phyloP scores from a whole-genome alignment of 2,888 invertebrate species.

The Mythimna lalbum region DNA sequence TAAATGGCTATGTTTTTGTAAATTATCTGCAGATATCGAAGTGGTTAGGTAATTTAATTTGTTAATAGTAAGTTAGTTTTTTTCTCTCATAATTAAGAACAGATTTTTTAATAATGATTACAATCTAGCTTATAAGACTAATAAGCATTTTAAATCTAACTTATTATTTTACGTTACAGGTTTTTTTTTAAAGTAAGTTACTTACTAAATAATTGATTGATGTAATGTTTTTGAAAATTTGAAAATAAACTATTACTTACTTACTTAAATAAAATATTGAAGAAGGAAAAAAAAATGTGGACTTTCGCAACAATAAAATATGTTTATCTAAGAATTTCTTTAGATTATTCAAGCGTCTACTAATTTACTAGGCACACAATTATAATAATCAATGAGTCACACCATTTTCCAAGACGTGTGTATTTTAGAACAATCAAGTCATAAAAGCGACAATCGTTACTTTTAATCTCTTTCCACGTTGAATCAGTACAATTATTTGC shows the following conservation, averaged over 20 bases:
- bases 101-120: too few relatives aligned
- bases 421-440: not conserved
- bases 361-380: not conserved
- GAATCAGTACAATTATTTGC: conserved; percentile 23
- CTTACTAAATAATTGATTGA: too few relatives aligned
- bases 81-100: too few relatives aligned
- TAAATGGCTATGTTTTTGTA: not conserved
- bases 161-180: too few relatives aligned
- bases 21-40: not conserved
- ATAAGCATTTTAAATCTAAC: too few relatives aligned
- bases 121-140: too few relatives aligned
- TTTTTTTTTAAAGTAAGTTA: too few relatives aligned
- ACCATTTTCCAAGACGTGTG: conserved; percentile 2
- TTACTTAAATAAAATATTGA: not conserved
- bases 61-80: not conserved
- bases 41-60: not conserved
- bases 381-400: conserved; percentile 11
- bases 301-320: not conserved
- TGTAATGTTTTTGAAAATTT: too few relatives aligned
- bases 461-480: too few relatives aligned
- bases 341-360: not conserved
- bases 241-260: too few relatives aligned
- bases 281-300: not conserved
- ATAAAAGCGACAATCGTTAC: not conserved
- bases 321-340: not conserved